Evolutionary conservation across 2,888 invertebrate species (phyloP).

Genomic region (Catocala sponsa): DNA sequence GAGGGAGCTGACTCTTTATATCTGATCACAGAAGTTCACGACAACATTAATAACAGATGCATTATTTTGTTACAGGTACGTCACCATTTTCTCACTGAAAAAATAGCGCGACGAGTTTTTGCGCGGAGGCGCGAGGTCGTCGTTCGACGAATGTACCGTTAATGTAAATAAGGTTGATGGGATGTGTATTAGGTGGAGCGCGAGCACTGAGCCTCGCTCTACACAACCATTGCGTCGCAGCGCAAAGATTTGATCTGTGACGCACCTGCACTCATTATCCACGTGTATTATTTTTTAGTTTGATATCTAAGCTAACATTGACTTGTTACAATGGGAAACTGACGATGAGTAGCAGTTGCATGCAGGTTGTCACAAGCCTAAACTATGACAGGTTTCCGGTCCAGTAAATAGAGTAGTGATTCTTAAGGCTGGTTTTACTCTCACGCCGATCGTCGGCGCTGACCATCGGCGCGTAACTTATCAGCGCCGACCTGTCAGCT

Average conservation of each 20-base stretch:
- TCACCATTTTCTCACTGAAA: conserved; percentile 35
- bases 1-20: too few species aligned
- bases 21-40: too few species aligned
- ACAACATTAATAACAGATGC: conserved; percentile 14
- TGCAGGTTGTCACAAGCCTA: not conserved
- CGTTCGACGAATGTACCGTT: conserved; percentile 46
- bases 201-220: conserved; percentile 62
- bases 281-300: conserved; percentile 1
- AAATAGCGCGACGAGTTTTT: conserved; percentile 30
- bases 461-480: too few species aligned
- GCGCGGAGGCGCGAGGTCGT: conserved; percentile 29
- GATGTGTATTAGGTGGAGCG: conserved; percentile 67
- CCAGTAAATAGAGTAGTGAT: not conserved
- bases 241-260: conserved; percentile 22
- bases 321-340: not conserved
- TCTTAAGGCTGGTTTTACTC: too few species aligned
- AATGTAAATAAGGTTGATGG: conserved; percentile 59
- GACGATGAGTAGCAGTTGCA: not conserved
- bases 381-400: not conserved
- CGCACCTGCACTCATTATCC: conserved; percentile 10
- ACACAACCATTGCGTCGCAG: conserved; percentile 51
- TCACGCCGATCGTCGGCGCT: too few species aligned
- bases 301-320: conserved; percentile 9
- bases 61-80: conserved; percentile 70
- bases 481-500: too few species aligned